Conservation (phyloP, 1,140 invertebrate genomes). For the Sycophila sp. region DNA sequence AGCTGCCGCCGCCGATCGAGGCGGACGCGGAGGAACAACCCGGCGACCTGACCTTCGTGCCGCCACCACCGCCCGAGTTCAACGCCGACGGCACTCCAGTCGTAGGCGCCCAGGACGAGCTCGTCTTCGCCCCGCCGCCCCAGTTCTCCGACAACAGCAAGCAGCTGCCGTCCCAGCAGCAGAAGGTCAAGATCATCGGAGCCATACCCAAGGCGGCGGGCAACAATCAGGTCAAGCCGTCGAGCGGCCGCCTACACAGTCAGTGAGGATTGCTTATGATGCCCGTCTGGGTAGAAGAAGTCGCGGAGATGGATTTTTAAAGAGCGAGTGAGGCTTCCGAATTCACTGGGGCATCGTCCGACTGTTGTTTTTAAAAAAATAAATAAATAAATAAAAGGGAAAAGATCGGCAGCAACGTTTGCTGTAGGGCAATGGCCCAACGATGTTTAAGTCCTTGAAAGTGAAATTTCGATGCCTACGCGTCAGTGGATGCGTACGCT, state of each 20-base stretch:
- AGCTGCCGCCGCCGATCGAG: conserved; percentile 84
- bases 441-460: no score
- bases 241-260: conserved; percentile 67
- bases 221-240: conserved; percentile 62
- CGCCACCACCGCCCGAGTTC: conserved; percentile 86
- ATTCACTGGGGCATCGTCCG: no score
- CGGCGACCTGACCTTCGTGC: conserved; percentile 76
- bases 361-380: no score
- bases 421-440: no score
- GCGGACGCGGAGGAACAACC: conserved; percentile 75
- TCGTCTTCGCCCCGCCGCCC: conserved; percentile 75
- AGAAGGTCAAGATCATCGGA: conserved; percentile 80
- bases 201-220: conserved; percentile 75
- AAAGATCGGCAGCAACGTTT: no score
- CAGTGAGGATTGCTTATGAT: no score
- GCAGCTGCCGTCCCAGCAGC: conserved; percentile 43
- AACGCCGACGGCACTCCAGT: conserved; percentile 64
- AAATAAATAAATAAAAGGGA: no score
- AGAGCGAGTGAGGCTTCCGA: background rate
- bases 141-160: conserved; percentile 74
- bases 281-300: background rate
- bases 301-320: conserved; percentile 28
- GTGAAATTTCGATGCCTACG: no score
- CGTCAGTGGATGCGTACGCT: no score
- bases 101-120: conserved; percentile 59